A percentile compares a stretch with the other conserved stretches of the same genome.
Conservation (phyloP, 1,140 invertebrate genomes). For the Trachymyrmex cornetzi region DNA sequence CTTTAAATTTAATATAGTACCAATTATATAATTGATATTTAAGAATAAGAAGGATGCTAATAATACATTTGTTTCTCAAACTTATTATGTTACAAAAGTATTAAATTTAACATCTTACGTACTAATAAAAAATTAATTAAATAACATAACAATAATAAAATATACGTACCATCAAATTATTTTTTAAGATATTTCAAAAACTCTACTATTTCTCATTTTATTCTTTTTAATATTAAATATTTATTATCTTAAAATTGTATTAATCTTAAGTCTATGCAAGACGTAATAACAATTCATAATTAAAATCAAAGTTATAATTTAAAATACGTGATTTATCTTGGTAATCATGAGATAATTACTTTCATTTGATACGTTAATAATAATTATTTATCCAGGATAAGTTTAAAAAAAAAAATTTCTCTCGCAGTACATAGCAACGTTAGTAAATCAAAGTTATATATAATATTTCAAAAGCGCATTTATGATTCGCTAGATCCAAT, state of each 20-base stretch:
- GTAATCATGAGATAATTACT: neutral
- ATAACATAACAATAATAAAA: neutral
- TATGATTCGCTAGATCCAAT: neutral
- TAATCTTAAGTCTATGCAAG: neutral
- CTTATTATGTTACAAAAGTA: conserved; percentile 12
- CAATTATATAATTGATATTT: neutral
- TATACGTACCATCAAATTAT: neutral
- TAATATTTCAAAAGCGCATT: conserved; percentile 12
- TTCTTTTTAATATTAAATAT: neutral
- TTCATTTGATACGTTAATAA: neutral
- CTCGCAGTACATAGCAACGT: neutral
- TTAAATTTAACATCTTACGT: neutral
- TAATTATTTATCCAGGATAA: too few relatives aligned
- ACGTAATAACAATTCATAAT: neutral
- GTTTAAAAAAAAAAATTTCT: neutral
- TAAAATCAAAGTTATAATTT: neutral
- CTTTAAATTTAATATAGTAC: neutral
- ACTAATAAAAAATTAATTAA: neutral
- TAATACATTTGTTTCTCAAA: neutral
- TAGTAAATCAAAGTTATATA: conserved; percentile 33
- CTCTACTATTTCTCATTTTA: neutral
- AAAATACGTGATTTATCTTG: neutral
- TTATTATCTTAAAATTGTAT: neutral
- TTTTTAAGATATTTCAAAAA: neutral
- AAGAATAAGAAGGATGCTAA: neutral